Base-by-base conservation (phyloP, 2,888 invertebrate species). In the Leucophenga maculata region DNA sequence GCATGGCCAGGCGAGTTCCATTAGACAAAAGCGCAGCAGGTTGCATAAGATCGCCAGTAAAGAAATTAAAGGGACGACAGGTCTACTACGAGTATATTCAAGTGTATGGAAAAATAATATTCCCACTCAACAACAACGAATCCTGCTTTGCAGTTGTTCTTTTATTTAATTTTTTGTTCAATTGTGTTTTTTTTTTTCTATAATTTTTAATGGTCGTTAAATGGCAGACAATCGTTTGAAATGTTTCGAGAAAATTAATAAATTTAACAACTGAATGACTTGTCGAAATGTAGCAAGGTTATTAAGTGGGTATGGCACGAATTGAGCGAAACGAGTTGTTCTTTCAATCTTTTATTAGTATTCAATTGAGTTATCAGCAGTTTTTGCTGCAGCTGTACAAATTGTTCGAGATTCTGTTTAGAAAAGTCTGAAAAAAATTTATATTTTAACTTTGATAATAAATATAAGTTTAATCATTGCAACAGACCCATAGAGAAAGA, bases 251-350 rank as follows among this genome's bases (percentile, higher is more conserved):
- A 50, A 78, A 81, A 83, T 81, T 76, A 81, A 83, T 83, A 83
- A 81, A 83, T 81, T 81, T 77, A 81, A 82, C 83, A 83, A 75
- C 82, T 82, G 74, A 83, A 81, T 83, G 83, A 82, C 77, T 83
- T 82, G 80, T 76, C 83, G 80, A 81, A 81, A 81, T 80, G 78
- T 77, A 74, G 73, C 55, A 59, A 54, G 57, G 62, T 46, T 48
- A 64, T 64, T 64, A 64, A 64, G 62, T 22, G 62, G 48, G 55
- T 22, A 52, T 20, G n/a, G 0, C 9, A 52, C 16, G 52, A 2
- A 52, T 11, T 52, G 18, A 52, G 1, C 16, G n/a, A 11, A 18
- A 3, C 2, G 18, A 14, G 16, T 52, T 52, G 20, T 52, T 20
- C n/a, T 52, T 52, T 52, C 52, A 52, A 8, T 1, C 1, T 11